These are phyloP conservation scores for Hemithea aestivaria DNA, from an alignment of 2,888 invertebrate species.

Conservation along the genomic window DNA sequence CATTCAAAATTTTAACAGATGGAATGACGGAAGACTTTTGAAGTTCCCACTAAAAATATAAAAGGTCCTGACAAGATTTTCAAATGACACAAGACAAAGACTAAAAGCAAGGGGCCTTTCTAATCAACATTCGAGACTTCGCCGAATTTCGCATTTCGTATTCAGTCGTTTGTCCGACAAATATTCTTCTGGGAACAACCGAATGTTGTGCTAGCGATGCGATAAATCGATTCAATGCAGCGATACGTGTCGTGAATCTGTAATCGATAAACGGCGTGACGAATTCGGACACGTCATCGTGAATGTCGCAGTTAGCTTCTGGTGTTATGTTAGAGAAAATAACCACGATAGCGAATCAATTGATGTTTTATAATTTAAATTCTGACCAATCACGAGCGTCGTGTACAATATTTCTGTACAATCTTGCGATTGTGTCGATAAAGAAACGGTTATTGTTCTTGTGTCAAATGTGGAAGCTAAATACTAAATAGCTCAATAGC, in stretches of 20 bases:
- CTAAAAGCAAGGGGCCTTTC: constrained; percentile 4
- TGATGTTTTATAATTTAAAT: no score
- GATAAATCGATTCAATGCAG: constrained; percentile 42
- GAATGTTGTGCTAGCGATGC: constrained; percentile 32
- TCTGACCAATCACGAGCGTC: no score
- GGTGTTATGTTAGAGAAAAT: constrained; percentile 13
- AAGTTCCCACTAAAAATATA: no score
- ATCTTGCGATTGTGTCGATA: no score
- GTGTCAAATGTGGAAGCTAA: constrained; percentile 32
- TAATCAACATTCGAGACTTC: constrained; percentile 16
- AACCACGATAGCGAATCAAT: background rate
- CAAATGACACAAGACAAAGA: no score
- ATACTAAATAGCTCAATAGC: constrained; percentile 52
- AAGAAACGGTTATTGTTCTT: no score
- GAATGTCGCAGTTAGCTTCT: constrained; percentile 19
- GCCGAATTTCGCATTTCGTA: constrained; percentile 25
- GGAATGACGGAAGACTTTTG: no score
- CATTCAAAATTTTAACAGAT: no score
- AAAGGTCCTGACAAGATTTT: no score
- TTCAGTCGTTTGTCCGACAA: constrained; percentile 34
- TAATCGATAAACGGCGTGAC: constrained; percentile 39
- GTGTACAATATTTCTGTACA: no score
- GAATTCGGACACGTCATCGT: constrained; percentile 30
- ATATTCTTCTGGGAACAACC: constrained; percentile 41
- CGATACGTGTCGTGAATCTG: constrained; percentile 40